A percentile compares a stretch with the other conserved stretches of the same genome.
Evolutionary conservation across 2,888 invertebrate genomes (phyloP).

Genomic region (Plemyria rubiginata): DNA sequence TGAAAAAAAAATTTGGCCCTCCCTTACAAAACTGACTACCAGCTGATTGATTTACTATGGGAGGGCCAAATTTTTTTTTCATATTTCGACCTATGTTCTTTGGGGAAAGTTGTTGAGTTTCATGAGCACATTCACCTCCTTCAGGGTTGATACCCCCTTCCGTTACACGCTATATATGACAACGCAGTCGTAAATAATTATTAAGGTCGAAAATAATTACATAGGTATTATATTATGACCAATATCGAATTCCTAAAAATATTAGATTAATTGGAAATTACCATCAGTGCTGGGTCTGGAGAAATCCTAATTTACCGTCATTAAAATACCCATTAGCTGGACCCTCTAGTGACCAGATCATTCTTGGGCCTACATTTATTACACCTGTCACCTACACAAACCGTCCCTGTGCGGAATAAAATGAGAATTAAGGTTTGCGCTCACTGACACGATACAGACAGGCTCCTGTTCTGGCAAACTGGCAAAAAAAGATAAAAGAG

Average conservation of each 20-base stretch:
- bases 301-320: slow-evolving; percentile 4
- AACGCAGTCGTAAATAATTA: too few relatives aligned
- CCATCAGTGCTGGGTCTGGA: neutral
- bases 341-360: slow-evolving; percentile 29
- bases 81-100: too few relatives aligned
- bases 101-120: too few relatives aligned
- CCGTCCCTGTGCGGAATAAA: slow-evolving; percentile 34
- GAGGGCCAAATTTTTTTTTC: too few relatives aligned
- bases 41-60: too few relatives aligned
- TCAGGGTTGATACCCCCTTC: too few relatives aligned
- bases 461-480: neutral
- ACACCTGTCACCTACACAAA: slow-evolving; percentile 34
- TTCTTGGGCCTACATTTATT: slow-evolving; percentile 40
- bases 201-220: too few relatives aligned
- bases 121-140: too few relatives aligned
- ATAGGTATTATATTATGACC: neutral
- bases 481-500: too few relatives aligned
- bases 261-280: neutral
- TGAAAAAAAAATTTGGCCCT: too few relatives aligned
- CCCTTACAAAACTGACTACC: too few relatives aligned
- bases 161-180: too few relatives aligned
- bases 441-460: neutral
- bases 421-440: slow-evolving; percentile 22
- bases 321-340: slow-evolving; percentile 24
- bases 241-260: neutral